Base-by-base conservation (phyloP, 2,797 vertebrate species). In the Lepilemur ruficaudatus region DNA sequence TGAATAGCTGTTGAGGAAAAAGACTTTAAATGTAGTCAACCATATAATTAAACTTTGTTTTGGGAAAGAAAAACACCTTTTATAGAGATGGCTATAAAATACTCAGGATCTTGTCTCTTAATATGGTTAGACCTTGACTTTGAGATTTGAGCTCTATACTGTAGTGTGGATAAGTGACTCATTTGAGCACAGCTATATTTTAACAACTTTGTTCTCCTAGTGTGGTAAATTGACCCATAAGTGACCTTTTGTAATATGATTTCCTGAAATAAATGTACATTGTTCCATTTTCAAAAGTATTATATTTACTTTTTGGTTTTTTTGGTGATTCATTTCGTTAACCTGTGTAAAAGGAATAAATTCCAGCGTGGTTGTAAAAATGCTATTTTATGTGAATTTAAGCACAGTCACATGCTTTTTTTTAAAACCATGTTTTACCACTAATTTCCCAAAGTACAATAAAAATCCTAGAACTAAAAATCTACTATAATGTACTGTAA, bases 91-190 rank as follows among this genome's bases (percentile, higher is more conserved):
- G 2, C 48, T 78, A 14, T 73, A 28, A 87, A 93, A 4, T 13
- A 4, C 11, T 46, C 48, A 89, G n/a, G 70, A 61, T 93, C 81
- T 94, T 78, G 4, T 91, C 2, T 59, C 7, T 89, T 81, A 59
- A 84, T 78, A 70, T 92, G 18, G 81, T 61, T 94, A 96, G 88
- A 46, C 13, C n/a, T 91, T 75, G 61, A 87, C 17, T 85, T 97
- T 22, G 48, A 57, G 28, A 23, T 0, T 75, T 48, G 89, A 63
- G 61, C 55, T 89, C 61, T 98, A 87, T 81, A 97, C 91, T 95
- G 72, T 98, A 98, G 92, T 95, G 96, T 94, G 96, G 95, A 95
- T 94, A 96, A 98, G 94, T 96, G 97, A 93, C 95, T 98, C 92
- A 96, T 76, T 95, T 98, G 96, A 97, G 95, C 92, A 97, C 87